These are phyloP conservation scores for Ophion ventricosus DNA, from an alignment of 2,888 invertebrate genomes.

Conservation along the genomic window DNA sequence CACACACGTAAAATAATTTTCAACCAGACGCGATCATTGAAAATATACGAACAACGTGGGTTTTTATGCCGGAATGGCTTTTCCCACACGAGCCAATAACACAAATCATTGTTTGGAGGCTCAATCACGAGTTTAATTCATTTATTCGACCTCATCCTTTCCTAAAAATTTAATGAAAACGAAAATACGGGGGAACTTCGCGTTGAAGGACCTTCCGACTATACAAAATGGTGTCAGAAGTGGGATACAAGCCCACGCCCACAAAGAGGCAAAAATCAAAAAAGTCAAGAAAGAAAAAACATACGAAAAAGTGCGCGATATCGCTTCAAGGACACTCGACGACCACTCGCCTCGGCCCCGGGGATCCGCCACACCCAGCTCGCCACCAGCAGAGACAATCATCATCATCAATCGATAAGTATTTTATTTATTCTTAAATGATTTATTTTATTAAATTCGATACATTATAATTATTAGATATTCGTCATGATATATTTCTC, in stretches of 20 bases:
- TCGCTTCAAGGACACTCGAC: slow-evolving; percentile 22
- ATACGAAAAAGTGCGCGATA: slow-evolving; percentile 2
- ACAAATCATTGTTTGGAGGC: slow-evolving; percentile 22
- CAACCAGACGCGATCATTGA: not conserved
- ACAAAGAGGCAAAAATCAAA: slow-evolving; percentile 82
- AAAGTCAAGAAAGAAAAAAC: slow-evolving; percentile 3
- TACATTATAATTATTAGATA: not conserved
- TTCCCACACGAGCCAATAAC: slow-evolving; percentile 23
- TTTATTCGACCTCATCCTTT: not conserved
- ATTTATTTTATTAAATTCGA: slow-evolving; percentile 9
- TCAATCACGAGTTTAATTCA: slow-evolving; percentile 17
- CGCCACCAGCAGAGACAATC: slow-evolving; percentile 27
- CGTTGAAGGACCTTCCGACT: slow-evolving; percentile 23
- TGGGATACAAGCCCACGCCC: slow-evolving; percentile 88
- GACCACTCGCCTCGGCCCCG: slow-evolving; percentile 19
- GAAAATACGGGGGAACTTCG: slow-evolving; percentile 27
- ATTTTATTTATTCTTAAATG: slow-evolving; percentile 10
- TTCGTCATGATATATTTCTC: slow-evolving; percentile 1
- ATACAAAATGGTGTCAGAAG: slow-evolving; percentile 83
- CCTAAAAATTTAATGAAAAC: not conserved
- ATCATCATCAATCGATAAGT: slow-evolving; percentile 30
- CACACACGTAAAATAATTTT: not conserved
- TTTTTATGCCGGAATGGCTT: slow-evolving; percentile 21
- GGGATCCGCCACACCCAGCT: slow-evolving; percentile 22
- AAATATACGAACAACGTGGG: slow-evolving; percentile 1